Percentiles rank a stretch among this genome's conserved stretches.
These are phyloP conservation scores for Arion vulgaris DNA, from an alignment of 1,140 invertebrate species.

Conservation along the genomic window DNA sequence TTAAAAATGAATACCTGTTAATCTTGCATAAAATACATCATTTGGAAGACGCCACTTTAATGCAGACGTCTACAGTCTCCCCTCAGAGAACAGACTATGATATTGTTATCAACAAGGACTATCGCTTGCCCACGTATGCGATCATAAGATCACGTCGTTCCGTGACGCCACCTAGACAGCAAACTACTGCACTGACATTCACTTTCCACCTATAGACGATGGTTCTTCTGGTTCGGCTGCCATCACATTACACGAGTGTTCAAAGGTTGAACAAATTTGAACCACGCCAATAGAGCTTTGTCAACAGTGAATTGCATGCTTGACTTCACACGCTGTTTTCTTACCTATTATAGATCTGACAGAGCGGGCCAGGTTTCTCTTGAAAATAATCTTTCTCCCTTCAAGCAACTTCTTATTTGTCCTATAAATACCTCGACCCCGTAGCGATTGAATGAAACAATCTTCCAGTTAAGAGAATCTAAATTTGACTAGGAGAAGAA, in stretches of 20 bases:
- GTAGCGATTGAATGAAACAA: not conserved
- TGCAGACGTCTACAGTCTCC: too few species aligned
- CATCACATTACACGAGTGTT: not conserved
- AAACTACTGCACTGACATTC: not conserved
- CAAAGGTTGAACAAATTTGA: not conserved
- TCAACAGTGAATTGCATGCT: not conserved
- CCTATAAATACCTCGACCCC: too few species aligned
- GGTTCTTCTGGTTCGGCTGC: not conserved
- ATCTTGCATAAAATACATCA: too few species aligned
- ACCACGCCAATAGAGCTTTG: not conserved
- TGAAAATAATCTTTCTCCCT: too few species aligned
- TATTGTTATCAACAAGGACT: too few species aligned
- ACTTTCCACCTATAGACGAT: not conserved
- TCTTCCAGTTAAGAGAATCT: not conserved
- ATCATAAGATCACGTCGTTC: not conserved
- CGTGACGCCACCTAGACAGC: not conserved
- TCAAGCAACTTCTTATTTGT: too few species aligned
- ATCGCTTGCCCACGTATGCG: too few species aligned
- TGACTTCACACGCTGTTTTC: not conserved
- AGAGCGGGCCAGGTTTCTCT: too few species aligned
- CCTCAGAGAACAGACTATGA: too few species aligned
- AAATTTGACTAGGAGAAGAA: not conserved
- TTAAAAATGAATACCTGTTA: too few species aligned
- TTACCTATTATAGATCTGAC: too few species aligned
- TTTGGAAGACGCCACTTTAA: too few species aligned